These are phyloP conservation scores for Monodelphis domestica DNA, from an alignment of 2,797 vertebrate species.

Conservation along the genomic window DNA sequence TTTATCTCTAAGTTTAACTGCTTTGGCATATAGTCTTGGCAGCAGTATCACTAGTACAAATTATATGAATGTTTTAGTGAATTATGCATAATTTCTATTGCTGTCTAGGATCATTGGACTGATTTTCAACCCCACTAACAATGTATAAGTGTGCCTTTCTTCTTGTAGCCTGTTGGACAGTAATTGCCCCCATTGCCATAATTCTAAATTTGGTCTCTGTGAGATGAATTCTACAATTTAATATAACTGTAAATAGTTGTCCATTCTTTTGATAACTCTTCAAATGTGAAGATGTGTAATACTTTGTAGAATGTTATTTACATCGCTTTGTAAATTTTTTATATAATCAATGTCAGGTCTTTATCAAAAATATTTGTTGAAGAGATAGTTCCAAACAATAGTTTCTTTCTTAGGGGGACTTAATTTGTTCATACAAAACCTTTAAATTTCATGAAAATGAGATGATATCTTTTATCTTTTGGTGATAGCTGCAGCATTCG, in stretches of 20 bases:
- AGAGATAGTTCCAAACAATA: background rate
- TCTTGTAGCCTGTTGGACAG: background rate
- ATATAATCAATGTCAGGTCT: background rate
- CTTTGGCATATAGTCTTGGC: background rate
- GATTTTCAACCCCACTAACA: background rate
- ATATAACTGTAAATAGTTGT: background rate
- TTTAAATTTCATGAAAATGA: background rate
- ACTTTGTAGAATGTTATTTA: background rate
- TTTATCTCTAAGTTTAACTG: background rate
- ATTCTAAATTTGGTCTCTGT: background rate
- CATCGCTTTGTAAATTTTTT: background rate
- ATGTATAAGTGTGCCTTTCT: background rate
- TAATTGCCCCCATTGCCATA: background rate
- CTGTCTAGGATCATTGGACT: background rate
- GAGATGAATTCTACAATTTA: background rate
- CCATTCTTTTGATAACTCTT: background rate
- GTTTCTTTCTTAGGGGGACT: background rate
- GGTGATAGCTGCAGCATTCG: background rate
- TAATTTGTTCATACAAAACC: background rate
- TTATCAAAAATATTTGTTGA: background rate
- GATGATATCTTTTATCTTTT: background rate
- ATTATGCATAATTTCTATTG: background rate
- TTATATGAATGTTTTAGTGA: background rate
- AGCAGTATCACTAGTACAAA: background rate
- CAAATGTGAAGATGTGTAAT: background rate